Evolutionary conservation across 2,888 invertebrate species (phyloP), one percentile per base, ranked within the genome.

Genomic region (Seladonia tumulorum): DNA sequence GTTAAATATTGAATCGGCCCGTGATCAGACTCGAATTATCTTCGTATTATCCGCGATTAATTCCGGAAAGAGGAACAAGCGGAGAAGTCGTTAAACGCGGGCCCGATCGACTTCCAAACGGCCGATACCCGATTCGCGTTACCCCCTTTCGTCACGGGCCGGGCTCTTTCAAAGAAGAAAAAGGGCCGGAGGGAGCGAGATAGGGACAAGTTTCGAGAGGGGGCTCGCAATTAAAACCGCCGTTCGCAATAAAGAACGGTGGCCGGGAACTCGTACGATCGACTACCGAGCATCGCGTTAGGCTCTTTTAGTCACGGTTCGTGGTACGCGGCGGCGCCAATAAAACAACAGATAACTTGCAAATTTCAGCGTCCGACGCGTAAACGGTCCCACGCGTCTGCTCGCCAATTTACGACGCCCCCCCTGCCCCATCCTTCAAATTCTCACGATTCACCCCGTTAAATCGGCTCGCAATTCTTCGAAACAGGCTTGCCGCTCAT

Each of bases 321-420:
- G 77, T 80, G 86, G 81, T 82, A 85, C 72, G 85, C 72, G 78
- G 53, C 81, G 76, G 76, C 75, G 85, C 77, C 78, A 88, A 89
- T 90, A 85, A 89, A 87, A 91, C 87, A 91, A 87, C 86, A 39
- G 53, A 93, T 93, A 94, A 93, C 93, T 94, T 94, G 94, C 93
- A 94, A 94, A 94, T 94, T 93, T 77, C 83, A 29, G 60, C 68
- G 71, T 42, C n/a, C n/a, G 81, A 47, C 75, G 39, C 71, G 85
- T 81, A 72, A 87, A 83, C 81, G 85, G 70, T 82, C 87, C 78
- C 87, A 81, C 74, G 79, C 75, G 74, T 66, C 22, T 53, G 39
- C n/a, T 39, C 18, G 25, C 14, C 70, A n/a, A 42, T 68, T 68
- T 39, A 22, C 7, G 29, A 10, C 22, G 35, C 18, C 66, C 66